A percentile compares a stretch with the other conserved stretches of the same genome.
These are phyloP conservation scores for Thymelicus acteon DNA, from an alignment of 2,888 invertebrate species.

Conservation along the genomic window DNA sequence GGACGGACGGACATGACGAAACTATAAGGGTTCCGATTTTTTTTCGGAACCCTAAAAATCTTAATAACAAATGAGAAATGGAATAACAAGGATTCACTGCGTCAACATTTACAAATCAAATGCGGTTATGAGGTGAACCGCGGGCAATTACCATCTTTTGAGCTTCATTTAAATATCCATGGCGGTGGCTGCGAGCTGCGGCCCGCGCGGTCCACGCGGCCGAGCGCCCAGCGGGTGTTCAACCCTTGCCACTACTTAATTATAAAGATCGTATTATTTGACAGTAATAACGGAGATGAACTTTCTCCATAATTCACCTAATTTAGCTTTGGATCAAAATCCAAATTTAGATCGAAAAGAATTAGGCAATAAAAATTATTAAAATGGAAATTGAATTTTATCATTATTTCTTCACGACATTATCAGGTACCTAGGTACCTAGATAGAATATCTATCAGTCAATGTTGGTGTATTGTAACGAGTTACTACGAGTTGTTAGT, in stretches of 20 bases:
- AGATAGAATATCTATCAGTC: too few species aligned
- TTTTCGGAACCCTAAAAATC: not conserved
- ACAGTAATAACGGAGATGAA: not conserved
- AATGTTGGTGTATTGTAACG: too few species aligned
- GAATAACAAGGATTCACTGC: slow-evolving; percentile 10
- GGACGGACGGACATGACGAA: too few species aligned
- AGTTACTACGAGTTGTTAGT: too few species aligned
- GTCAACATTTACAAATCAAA: slow-evolving; percentile 12
- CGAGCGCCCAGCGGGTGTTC: not conserved
- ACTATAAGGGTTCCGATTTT: too few species aligned
- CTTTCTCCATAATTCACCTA: too few species aligned
- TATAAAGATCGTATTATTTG: not conserved
- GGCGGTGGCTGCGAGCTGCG: not conserved
- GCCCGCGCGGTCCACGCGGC: not conserved
- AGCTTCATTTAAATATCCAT: slow-evolving; percentile 8
- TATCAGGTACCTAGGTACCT: too few species aligned
- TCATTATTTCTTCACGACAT: too few species aligned
- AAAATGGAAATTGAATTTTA: too few species aligned
- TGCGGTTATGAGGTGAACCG: slow-evolving; percentile 7
- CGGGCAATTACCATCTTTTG: not conserved
- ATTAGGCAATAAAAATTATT: too few species aligned
- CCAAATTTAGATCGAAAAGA: too few species aligned
- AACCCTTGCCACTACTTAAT: slow-evolving; percentile 5
- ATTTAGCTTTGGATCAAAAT: too few species aligned
- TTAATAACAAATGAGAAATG: slow-evolving; percentile 3